Conservation (phyloP, 2,888 invertebrate genomes). For the Drosophila rubida region DNA sequence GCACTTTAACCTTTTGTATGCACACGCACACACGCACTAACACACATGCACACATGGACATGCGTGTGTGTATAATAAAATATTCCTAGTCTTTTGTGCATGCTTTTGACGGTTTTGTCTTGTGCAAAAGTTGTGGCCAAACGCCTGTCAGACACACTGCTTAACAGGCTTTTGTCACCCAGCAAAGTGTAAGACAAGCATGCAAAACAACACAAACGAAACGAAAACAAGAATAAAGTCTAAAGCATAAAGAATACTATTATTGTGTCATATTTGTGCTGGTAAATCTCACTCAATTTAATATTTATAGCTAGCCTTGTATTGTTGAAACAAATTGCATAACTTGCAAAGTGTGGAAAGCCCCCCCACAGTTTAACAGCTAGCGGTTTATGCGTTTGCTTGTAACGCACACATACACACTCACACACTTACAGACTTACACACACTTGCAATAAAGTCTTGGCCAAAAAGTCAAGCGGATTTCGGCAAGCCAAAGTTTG, state of each 20-base stretch:
- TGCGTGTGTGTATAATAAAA: slow-evolving; percentile 7
- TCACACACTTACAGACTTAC: no score
- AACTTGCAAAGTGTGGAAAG: slow-evolving; percentile 36
- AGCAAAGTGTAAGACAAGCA: slow-evolving; percentile 8
- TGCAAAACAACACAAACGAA: neutral
- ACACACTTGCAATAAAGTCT: slow-evolving; percentile 55
- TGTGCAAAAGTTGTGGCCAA: neutral
- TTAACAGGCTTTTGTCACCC: slow-evolving; percentile 2
- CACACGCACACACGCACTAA: neutral
- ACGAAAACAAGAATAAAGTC: neutral
- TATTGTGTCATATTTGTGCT: neutral
- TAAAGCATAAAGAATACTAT: neutral
- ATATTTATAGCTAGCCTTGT: slow-evolving; percentile 11
- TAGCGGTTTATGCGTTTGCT: slow-evolving; percentile 40
- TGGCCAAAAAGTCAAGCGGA: slow-evolving; percentile 76
- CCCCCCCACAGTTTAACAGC: slow-evolving; percentile 27
- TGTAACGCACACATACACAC: slow-evolving; percentile 13
- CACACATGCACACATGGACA: neutral
- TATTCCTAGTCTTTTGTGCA: slow-evolving; percentile 40
- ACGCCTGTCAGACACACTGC: slow-evolving; percentile 35
- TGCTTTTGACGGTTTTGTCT: slow-evolving; percentile 50
- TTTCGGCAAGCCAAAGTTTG: slow-evolving; percentile 74
- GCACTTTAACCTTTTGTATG: slow-evolving; percentile 32
- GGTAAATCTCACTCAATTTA: slow-evolving; percentile 7
- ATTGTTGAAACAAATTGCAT: slow-evolving; percentile 40